Conservation (phyloP, 2,888 invertebrate genomes). For the Dermolepida albohirtum region DNA sequence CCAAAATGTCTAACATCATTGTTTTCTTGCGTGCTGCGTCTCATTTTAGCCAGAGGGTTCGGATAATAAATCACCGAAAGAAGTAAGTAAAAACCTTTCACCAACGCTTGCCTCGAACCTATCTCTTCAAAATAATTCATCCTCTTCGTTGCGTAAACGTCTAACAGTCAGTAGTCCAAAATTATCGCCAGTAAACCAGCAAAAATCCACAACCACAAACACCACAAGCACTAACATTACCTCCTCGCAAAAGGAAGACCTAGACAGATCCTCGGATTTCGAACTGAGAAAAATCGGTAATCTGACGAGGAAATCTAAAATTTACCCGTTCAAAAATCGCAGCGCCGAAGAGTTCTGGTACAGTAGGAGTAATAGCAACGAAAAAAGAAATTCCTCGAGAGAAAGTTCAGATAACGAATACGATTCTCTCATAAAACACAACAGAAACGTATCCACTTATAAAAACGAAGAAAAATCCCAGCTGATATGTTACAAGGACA, state of each 20-base stretch:
- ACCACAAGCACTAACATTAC: neutral
- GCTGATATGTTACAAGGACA: slow-evolving; percentile 61
- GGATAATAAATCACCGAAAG: slow-evolving; percentile 59
- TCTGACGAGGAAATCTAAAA: slow-evolving; percentile 38
- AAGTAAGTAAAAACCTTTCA: slow-evolving; percentile 62
- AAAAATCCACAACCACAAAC: slow-evolving; percentile 17
- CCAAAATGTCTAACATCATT: slow-evolving; percentile 39
- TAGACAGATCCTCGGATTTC: slow-evolving; percentile 46
- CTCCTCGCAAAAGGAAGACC: slow-evolving; percentile 5
- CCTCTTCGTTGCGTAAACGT: slow-evolving; percentile 50
- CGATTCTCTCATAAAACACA: slow-evolving; percentile 53
- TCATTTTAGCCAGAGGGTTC: slow-evolving; percentile 60
- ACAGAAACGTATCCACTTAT: slow-evolving; percentile 51
- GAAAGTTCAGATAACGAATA: slow-evolving; percentile 61
- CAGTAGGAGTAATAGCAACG: slow-evolving; percentile 46
- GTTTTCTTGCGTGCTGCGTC: slow-evolving; percentile 41
- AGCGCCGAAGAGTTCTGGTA: slow-evolving; percentile 58
- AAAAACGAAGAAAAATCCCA: slow-evolving; percentile 63
- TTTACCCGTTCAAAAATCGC: slow-evolving; percentile 55
- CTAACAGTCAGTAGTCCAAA: slow-evolving; percentile 46
- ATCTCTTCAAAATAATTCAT: slow-evolving; percentile 53
- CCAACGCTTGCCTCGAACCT: slow-evolving; percentile 38
- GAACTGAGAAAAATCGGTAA: slow-evolving; percentile 14
- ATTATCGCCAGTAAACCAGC: slow-evolving; percentile 26
- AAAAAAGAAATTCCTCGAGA: slow-evolving; percentile 54